These are phyloP conservation scores for Ormyrus labotus DNA, from an alignment of 2,888 invertebrate genomes.

Conservation along the genomic window DNA sequence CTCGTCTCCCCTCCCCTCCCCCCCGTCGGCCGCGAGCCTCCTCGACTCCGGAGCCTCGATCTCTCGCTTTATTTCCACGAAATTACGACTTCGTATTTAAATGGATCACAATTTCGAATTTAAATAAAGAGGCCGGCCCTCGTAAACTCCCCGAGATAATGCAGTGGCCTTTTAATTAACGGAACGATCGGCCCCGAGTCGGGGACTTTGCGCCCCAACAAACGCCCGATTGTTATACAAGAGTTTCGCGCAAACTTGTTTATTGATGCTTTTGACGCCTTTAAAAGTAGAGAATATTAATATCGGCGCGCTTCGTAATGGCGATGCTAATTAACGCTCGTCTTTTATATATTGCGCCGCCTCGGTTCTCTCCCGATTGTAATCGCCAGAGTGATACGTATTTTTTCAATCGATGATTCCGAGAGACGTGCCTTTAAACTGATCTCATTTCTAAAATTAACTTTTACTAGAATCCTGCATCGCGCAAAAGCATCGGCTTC, in stretches of 20 bases:
- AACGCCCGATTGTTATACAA: constrained; percentile 19
- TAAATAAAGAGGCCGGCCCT: constrained; percentile 43
- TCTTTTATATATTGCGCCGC: too few relatives aligned
- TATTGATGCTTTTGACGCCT: constrained; percentile 13
- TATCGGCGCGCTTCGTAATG: neutral
- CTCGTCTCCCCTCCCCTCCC: neutral
- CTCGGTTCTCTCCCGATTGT: too few relatives aligned
- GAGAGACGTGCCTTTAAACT: too few relatives aligned
- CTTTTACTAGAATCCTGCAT: too few relatives aligned
- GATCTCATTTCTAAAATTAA: too few relatives aligned
- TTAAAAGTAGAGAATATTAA: constrained; percentile 8
- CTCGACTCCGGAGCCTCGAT: too few relatives aligned
- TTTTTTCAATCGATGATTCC: too few relatives aligned
- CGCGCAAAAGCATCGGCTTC: neutral
- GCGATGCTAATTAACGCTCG: constrained; percentile 24
- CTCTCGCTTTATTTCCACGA: constrained; percentile 24
- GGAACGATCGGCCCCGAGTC: constrained; percentile 4
- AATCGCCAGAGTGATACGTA: too few relatives aligned
- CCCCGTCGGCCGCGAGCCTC: neutral
- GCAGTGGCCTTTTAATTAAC: constrained; percentile 47
- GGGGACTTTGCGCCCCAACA: neutral
- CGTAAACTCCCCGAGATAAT: constrained; percentile 49
- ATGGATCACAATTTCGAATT: constrained; percentile 44
- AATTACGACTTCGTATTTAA: constrained; percentile 50
- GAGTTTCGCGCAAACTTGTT: neutral